Base-by-base conservation (phyloP, 2,888 invertebrate species). In the Sesia apiformis region DNA sequence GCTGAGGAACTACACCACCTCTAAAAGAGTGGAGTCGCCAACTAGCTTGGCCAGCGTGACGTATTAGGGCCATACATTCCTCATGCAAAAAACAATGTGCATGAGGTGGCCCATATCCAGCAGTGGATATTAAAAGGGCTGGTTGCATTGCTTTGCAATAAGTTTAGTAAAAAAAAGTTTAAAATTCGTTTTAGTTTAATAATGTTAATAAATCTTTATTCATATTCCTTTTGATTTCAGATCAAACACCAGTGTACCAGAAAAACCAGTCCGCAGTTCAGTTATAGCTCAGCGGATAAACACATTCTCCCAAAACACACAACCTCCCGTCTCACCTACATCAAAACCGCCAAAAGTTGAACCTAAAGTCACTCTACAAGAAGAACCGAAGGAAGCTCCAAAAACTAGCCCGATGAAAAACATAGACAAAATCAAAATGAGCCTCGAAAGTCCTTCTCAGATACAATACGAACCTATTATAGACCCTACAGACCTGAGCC, bases 251-350 rank as follows among this genome's bases (percentile, higher is more conserved):
- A 76, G 55, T 39, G 66, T 90, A 55, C 94, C 94, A 52, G 92
- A 92, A 53, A 94, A 94, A 61, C 94, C 94, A 4, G 89, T 92
- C 40, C 90, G 94, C 51, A 92, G 91, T 72, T 93, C 93, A 0
- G 91, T 91, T 5, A 91, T 93, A 67, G 91, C 93, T 7, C 93
- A 93, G 69, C 89, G 92, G 46, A 92, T 92, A 58, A 92, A 91
- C 76, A 89, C 90, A 4, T 90, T 92, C 75, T 78, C 81, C 3
- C 81, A 75, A 55, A 38, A 50, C 7, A 7, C 50, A 39, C 8
- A 8, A 3, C 66, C 65, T 39, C 74, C 66, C 38, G 58, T 72
- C 0, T 63, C 72, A 0, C 67, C 66, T 0, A 73, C 76, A 0
- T 66, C 64, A 4, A 71, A 75, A 0, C 69, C 68, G 3, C 74